Evolutionary conservation across 2,888 invertebrate genomes (phyloP).

Genomic region (Neocrepidodera transversa): DNA sequence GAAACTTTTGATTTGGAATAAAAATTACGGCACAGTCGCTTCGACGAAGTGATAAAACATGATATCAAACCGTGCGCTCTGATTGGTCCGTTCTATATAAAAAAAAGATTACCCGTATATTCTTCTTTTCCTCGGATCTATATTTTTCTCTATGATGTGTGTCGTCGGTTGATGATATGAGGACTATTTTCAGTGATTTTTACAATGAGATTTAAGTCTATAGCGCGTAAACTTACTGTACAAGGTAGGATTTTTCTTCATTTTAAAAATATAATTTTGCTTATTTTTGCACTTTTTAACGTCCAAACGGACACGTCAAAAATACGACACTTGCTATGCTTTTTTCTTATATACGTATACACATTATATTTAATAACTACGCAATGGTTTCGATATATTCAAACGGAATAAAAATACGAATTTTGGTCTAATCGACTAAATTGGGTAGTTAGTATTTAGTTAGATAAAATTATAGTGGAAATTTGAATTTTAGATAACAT

Average conservation of each 20-base stretch:
- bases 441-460: too few species aligned
- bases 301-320: too few species aligned
- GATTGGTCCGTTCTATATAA: slow-evolving; percentile 58
- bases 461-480: too few species aligned
- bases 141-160: slow-evolving; percentile 48
- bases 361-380: too few species aligned
- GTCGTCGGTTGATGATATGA: slow-evolving; percentile 51
- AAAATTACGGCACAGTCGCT: slow-evolving; percentile 59
- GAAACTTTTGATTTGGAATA: slow-evolving; percentile 55
- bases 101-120: slow-evolving; percentile 57
- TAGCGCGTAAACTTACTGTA: slow-evolving; percentile 73
- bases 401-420: too few species aligned
- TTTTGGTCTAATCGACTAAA: too few species aligned
- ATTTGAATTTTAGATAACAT: too few species aligned
- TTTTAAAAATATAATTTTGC: background rate
- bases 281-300: background rate
- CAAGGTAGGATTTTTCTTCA: slow-evolving; percentile 65
- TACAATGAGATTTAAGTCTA: slow-evolving; percentile 76
- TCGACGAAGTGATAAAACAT: slow-evolving; percentile 61
- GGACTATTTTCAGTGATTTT: slow-evolving; percentile 41
- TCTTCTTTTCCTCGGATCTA: slow-evolving; percentile 56
- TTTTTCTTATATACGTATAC: too few species aligned
- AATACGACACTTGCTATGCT: too few species aligned
- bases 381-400: too few species aligned
- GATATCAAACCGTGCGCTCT: slow-evolving; percentile 58